These are phyloP conservation scores for Actinostola sp. DNA, from an alignment of 92 coral and sea anemone species.

Conservation along the genomic window DNA sequence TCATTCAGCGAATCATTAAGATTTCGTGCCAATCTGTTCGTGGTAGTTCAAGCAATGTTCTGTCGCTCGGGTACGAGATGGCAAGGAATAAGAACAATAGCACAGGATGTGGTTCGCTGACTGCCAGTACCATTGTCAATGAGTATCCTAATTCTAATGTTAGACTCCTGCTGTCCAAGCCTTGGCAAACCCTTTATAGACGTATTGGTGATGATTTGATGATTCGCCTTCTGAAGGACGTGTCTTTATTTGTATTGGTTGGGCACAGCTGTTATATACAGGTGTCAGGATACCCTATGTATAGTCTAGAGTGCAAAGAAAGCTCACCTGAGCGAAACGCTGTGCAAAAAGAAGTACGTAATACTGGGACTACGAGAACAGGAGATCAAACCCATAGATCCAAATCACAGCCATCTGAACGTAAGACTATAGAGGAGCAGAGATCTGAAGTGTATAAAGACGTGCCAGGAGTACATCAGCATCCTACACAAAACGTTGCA, in stretches of 20 bases:
- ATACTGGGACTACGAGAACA: not conserved
- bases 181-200: conserved; percentile 69
- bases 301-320: conserved; percentile 1
- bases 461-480: no score
- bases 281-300: conserved; percentile 77
- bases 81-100: conserved; percentile 38
- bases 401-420: no score
- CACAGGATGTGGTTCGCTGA: conserved; percentile 52
- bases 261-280: conserved; percentile 69
- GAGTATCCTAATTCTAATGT: conserved; percentile 69
- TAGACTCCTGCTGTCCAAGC: conserved; percentile 41
- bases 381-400: not conserved
- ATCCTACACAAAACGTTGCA: no score
- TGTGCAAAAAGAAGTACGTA: not conserved
- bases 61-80: conserved; percentile 63
- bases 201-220: conserved; percentile 87
- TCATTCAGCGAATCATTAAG: conserved; percentile 61
- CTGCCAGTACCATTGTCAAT: conserved; percentile 38
- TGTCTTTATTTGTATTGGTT: conserved; percentile 62
- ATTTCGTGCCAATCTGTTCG: conserved; percentile 32
- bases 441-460: no score
- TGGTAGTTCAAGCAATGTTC: conserved; percentile 49
- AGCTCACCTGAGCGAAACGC: not conserved
- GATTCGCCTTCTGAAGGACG: conserved; percentile 66
- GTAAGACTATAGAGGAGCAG: no score